These are phyloP conservation scores for Hyperoplus lanceolatus DNA, from an alignment of 2,797 vertebrate genomes.

Conservation along the genomic window DNA sequence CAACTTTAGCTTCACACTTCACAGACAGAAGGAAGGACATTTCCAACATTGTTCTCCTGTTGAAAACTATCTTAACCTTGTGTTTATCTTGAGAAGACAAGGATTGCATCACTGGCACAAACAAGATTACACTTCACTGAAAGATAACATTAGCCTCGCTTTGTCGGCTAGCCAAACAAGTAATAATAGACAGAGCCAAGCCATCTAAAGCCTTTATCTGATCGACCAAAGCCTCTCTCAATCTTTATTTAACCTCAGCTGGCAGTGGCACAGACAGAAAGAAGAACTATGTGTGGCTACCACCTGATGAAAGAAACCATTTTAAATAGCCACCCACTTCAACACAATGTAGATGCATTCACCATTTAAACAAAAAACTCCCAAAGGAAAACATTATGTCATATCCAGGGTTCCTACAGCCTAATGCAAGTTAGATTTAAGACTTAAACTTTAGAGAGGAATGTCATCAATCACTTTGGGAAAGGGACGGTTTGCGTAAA, in stretches of 20 bases:
- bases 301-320: not conserved
- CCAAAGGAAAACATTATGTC: not conserved
- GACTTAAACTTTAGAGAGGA: too few species aligned
- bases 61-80: not conserved
- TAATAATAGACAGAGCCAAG: slow-evolving; percentile 51
- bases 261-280: not conserved
- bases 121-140: slow-evolving; percentile 7
- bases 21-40: not conserved
- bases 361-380: not conserved
- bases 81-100: not conserved
- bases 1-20: not conserved
- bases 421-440: too few species aligned
- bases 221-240: slow-evolving; percentile 59
- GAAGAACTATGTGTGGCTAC: not conserved
- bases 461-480: too few species aligned
- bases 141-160: slow-evolving; percentile 5
- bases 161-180: slow-evolving; percentile 2
- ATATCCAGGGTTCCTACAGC: too few species aligned
- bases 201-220: slow-evolving; percentile 42
- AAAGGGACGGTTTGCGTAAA: too few species aligned
- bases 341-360: not conserved
- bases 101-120: not conserved
- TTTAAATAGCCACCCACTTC: not conserved
- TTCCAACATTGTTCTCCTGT: not conserved
- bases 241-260: slow-evolving; percentile 61